Conservation (phyloP, 2,888 invertebrate genomes). For the Platycheirus albimanus region DNA sequence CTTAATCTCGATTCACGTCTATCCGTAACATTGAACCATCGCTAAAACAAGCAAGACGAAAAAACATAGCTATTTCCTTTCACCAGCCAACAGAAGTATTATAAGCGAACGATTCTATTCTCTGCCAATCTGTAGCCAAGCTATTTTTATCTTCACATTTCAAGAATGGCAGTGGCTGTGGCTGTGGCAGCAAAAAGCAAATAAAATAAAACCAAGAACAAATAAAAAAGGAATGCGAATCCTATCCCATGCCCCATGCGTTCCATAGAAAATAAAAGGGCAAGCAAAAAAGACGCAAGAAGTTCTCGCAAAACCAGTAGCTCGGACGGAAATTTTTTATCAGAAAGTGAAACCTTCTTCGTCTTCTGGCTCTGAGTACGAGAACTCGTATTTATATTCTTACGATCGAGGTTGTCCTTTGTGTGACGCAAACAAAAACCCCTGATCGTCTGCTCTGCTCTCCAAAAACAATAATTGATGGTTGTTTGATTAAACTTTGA, state of each 20-base stretch:
- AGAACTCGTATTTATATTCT: background rate
- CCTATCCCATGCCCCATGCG: slow-evolving; percentile 42
- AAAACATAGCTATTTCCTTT: slow-evolving; percentile 17
- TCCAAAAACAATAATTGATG: slow-evolving; percentile 28
- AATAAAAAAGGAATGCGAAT: slow-evolving; percentile 37
- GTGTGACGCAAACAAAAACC: slow-evolving; percentile 37
- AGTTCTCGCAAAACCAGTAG: slow-evolving; percentile 67
- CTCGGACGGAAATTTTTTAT: slow-evolving; percentile 49
- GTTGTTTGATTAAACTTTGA: slow-evolving; percentile 49
- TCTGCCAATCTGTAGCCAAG: slow-evolving; percentile 42
- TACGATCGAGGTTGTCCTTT: slow-evolving; percentile 41
- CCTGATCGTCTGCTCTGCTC: slow-evolving; percentile 49
- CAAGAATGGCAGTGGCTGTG: slow-evolving; percentile 51
- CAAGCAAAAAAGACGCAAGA: slow-evolving; percentile 24
- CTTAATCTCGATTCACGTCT: no score
- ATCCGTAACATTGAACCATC: no score
- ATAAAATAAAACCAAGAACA: slow-evolving; percentile 22
- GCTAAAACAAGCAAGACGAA: no score
- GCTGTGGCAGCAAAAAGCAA: slow-evolving; percentile 43
- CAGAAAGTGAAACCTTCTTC: slow-evolving; percentile 72
- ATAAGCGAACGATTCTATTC: slow-evolving; percentile 54
- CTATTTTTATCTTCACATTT: slow-evolving; percentile 70
- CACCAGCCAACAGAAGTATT: background rate
- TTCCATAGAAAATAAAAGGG: slow-evolving; percentile 51
- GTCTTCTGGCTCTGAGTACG: slow-evolving; percentile 35